Base-by-base conservation (phyloP, 2,113 vertebrate species). In the Microcebus murinus region DNA sequence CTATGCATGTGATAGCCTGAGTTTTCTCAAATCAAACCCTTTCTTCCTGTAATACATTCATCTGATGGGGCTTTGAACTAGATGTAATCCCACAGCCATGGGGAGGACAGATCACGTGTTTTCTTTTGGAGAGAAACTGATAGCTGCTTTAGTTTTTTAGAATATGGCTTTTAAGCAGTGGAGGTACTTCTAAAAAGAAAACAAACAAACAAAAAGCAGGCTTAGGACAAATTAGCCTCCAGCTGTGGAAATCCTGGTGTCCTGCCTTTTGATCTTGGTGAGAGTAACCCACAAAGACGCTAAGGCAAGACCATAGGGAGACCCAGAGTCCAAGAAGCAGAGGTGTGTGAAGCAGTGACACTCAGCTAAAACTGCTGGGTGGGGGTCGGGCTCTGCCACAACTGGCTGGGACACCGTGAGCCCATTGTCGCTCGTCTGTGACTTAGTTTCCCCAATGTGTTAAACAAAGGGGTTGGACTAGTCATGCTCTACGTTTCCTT, bases 101-200 rank as follows among this genome's bases (percentile, higher is more conserved):
- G 34, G 20, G 76, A 76, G 81, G 17, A 65, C 77, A 48, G 89
- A 76, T 50, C 71, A 17, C 23, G 0, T 36, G 52, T 10, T 95
- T 87, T 90, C 87, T 77, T 87, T 42, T 57, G 61, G 80, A 8
- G 13, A 42, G 76, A 84, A 94, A 63, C 55, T 82, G 87, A 95
- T 42, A 88, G 59, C 71, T 57, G 59, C 87, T 83, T 80, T 67
- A 34, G 52, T 36, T 48, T 87, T 96, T 87, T 3, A 61, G 85
- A 94, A 87, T 90, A 36, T 36, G 81, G 31, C 67, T 96, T 94
- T 92, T 87, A 93, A 91, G 81, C 85, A 11, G 6, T 1, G 17
- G 74, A 95, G 77, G 87, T 67, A 92, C 95, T 90, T 79, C 68
- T 18, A 71, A 91, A 29, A 73, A 83, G 87, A 65, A 95, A 87